These are phyloP conservation scores for Drosophila anomelani DNA, from an alignment of 2,888 invertebrate species.

Conservation along the genomic window DNA sequence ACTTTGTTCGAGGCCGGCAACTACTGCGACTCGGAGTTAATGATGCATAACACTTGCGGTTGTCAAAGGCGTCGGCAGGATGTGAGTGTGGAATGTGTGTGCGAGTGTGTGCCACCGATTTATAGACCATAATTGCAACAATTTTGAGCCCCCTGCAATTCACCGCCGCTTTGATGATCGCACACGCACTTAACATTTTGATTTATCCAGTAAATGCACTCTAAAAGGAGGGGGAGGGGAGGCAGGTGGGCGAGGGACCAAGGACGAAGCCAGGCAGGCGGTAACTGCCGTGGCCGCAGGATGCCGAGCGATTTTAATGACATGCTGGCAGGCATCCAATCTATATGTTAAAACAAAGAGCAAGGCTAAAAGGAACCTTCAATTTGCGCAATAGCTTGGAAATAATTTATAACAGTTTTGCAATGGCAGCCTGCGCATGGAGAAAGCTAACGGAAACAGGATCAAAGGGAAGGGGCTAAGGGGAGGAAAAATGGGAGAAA, in stretches of 20 bases:
- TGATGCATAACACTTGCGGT: constrained; percentile 74
- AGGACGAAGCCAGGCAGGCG: constrained; percentile 9
- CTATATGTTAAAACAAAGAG: constrained; percentile 76
- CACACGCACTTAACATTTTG: constrained; percentile 59
- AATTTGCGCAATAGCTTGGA: constrained; percentile 75
- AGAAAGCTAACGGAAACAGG: constrained; percentile 3
- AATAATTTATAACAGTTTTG: constrained; percentile 78
- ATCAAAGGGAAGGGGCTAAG: not conserved
- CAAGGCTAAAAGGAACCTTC: constrained; percentile 68
- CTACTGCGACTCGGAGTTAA: constrained; percentile 72
- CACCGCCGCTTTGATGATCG: constrained; percentile 28
- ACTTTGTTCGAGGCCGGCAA: constrained; percentile 65
- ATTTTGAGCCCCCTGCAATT: constrained; percentile 56
- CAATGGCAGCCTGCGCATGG: constrained; percentile 44
- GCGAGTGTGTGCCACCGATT: constrained; percentile 49
- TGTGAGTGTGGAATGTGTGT: constrained; percentile 1
- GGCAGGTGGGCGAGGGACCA: constrained; percentile 3
- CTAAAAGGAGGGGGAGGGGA: constrained; percentile 19
- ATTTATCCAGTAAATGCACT: constrained; percentile 72
- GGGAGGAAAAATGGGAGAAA: not conserved
- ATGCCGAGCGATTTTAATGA: constrained; percentile 66
- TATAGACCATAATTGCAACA: constrained; percentile 74
- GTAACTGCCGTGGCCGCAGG: constrained; percentile 29
- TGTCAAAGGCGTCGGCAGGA: constrained; percentile 27
- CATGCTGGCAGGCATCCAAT: constrained; percentile 68